These are phyloP conservation scores for Cassiopea andromeda DNA, from an alignment of 30 jellyfish, hydroid and myxozoan genomes.

Conservation along the genomic window DNA sequence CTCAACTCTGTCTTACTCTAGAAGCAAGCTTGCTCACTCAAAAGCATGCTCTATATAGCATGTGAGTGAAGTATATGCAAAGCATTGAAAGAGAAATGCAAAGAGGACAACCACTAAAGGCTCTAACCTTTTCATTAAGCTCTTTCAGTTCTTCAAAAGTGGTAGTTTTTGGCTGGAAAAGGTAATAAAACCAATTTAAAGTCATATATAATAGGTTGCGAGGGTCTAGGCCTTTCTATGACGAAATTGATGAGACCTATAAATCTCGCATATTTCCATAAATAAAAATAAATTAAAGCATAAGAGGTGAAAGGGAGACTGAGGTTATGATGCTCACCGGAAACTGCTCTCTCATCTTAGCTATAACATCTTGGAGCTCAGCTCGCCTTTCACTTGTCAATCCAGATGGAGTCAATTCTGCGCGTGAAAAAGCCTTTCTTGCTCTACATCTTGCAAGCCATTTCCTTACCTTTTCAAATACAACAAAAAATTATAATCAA, in stretches of 20 bases:
- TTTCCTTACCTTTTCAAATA: conserved; percentile 62
- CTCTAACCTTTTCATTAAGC: conserved; percentile 43
- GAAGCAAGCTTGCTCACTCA: no score
- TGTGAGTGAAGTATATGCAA: background rate
- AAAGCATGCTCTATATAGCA: no score
- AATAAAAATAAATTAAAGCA: no score
- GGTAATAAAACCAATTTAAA: background rate
- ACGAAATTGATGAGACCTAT: no score
- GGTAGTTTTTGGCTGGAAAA: conserved; percentile 28
- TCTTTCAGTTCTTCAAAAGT: conserved; percentile 42
- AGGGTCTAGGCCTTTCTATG: no score
- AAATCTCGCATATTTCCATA: no score
- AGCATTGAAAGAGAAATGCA: background rate
- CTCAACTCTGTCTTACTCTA: no score
- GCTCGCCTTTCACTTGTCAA: conserved; percentile 70
- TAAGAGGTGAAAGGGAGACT: no score
- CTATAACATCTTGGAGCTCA: conserved; percentile 67
- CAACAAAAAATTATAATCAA: no score
- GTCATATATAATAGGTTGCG: background rate
- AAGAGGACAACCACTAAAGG: background rate
- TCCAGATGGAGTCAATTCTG: conserved; percentile 78
- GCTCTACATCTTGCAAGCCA: conserved; percentile 79
- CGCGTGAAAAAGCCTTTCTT: conserved; percentile 18
- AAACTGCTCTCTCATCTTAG: conserved; percentile 71
- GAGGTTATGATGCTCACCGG: conserved; percentile 43